Evolutionary conservation across 1,140 invertebrate species (phyloP).

Genomic region (Drosophila carrolli): DNA sequence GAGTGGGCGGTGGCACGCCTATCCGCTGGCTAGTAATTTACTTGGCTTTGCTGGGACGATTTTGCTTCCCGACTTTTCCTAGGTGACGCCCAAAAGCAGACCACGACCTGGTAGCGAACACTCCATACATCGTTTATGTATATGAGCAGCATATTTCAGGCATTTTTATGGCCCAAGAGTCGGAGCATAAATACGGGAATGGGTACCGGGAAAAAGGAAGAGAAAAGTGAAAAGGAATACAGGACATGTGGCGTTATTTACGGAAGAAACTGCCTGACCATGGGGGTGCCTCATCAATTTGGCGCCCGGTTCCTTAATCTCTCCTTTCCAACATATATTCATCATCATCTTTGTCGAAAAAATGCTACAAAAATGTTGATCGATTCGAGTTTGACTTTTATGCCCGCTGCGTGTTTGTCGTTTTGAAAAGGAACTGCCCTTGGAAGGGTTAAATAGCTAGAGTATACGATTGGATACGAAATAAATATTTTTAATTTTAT

Average conservation of each 20-base stretch:
- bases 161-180: constrained; percentile 59
- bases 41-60: constrained; percentile 14
- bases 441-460: not conserved
- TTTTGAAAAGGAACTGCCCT: not conserved
- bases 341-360: constrained; percentile 36
- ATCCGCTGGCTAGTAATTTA: constrained; percentile 60
- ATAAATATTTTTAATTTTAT: no score
- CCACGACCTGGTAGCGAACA: constrained; percentile 15
- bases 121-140: constrained; percentile 54
- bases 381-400: constrained; percentile 64
- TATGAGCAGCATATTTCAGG: constrained; percentile 71
- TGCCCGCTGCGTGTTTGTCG: constrained; percentile 33
- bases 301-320: constrained; percentile 33
- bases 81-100: constrained; percentile 55
- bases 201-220: not conserved
- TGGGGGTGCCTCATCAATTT: constrained; percentile 49
- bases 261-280: constrained; percentile 48
- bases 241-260: constrained; percentile 57
- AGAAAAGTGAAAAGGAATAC: constrained; percentile 4
- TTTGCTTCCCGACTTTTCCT: constrained; percentile 33
- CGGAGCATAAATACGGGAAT: constrained; percentile 21
- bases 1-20: constrained; percentile 28
- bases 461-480: not conserved
- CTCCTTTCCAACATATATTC: constrained; percentile 10
- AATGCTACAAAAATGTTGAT: constrained; percentile 54